Conservation (phyloP, 1,140 invertebrate species). For the Drosophila serrata region DNA sequence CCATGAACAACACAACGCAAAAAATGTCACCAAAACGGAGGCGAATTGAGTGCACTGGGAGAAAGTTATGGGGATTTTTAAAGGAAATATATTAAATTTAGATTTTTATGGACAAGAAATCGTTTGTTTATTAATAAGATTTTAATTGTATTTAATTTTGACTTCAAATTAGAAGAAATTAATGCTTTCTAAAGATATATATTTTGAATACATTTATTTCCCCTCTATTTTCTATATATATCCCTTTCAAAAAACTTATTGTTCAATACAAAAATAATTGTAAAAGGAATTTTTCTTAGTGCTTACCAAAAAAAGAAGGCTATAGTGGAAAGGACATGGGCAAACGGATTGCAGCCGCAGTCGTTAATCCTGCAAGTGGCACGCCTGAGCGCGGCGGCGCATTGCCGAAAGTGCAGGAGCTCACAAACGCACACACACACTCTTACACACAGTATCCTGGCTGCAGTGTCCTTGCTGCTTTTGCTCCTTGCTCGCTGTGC, state of each 20-base stretch:
- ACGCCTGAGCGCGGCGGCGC: conserved; percentile 79
- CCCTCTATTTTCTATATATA: too few relatives aligned
- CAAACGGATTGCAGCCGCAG: conserved; percentile 75
- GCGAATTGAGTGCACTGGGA: conserved; percentile 15
- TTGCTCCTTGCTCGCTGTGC: conserved; percentile 4
- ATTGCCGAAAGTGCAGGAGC: conserved; percentile 73
- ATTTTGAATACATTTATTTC: background rate
- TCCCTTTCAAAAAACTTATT: too few relatives aligned
- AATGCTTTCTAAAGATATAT: background rate
- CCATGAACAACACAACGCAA: conserved; percentile 31
- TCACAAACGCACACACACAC: background rate
- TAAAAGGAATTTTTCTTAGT: conserved; percentile 4
- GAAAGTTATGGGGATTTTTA: background rate
- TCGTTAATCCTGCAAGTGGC: conserved; percentile 81
- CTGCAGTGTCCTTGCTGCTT: conserved; percentile 57
- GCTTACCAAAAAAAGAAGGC: background rate
- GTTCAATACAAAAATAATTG: too few relatives aligned
- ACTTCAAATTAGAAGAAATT: too few relatives aligned
- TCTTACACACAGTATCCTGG: conserved; percentile 5
- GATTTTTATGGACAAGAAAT: background rate
- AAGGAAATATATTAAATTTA: background rate
- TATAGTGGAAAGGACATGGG: conserved; percentile 52
- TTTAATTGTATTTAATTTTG: too few relatives aligned
- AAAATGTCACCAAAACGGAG: conserved; percentile 29
- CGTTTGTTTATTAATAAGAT: background rate